These are phyloP conservation scores for Centropus unirufus DNA, from an alignment of 2,113 vertebrate species.

Conservation along the genomic window DNA sequence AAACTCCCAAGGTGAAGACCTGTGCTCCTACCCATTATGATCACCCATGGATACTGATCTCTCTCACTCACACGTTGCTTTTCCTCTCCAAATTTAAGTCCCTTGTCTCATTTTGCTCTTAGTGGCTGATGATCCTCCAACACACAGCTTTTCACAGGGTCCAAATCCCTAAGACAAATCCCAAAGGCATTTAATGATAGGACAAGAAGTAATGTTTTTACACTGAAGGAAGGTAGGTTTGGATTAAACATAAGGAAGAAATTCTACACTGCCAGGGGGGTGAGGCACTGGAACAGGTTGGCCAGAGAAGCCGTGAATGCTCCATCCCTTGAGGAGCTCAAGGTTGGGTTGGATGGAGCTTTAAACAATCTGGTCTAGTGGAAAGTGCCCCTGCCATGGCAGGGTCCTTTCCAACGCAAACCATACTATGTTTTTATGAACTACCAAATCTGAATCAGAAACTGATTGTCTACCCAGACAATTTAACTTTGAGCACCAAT, in stretches of 20 bases:
- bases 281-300: too few species aligned
- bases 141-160: background rate
- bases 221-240: too few species aligned
- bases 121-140: background rate
- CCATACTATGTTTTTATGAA: background rate
- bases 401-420: too few species aligned
- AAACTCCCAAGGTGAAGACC: background rate
- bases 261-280: too few species aligned
- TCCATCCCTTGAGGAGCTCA: too few species aligned
- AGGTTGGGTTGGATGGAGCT: too few species aligned
- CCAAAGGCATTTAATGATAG: too few species aligned
- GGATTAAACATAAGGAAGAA: too few species aligned
- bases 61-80: background rate
- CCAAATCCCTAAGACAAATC: background rate
- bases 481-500: background rate
- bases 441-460: background rate
- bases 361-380: too few species aligned
- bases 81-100: background rate
- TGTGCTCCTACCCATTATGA: background rate
- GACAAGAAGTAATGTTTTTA: too few species aligned
- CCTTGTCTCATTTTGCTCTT: background rate
- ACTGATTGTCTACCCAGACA: background rate
- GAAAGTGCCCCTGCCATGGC: too few species aligned
- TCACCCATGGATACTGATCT: background rate
- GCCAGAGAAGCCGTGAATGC: too few species aligned